Evolutionary conservation across 2,113 vertebrate genomes (phyloP), one percentile per base, ranked within the genome.

Genomic region (Scophthalmus maximus): DNA sequence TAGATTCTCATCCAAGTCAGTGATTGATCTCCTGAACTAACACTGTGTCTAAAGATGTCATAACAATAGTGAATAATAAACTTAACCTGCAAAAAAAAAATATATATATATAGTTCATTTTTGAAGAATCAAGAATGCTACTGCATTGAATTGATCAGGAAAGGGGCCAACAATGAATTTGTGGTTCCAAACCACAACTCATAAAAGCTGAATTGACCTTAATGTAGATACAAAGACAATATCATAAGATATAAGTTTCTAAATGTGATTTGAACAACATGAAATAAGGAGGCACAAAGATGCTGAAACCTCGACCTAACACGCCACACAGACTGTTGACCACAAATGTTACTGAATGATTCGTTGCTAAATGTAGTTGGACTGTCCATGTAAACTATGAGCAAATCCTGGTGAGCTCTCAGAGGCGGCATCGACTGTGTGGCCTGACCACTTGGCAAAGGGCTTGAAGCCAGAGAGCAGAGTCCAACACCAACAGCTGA

Each of bases 391-490:
- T 83, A 79, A 66, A 83, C 34, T 57, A n/a, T 40, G 42, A 38
- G 9, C 8, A 4, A 71, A 50, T 60, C 50, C 52, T 0, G 3
- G 32, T 3, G n/a, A 82, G 15, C 53, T 63, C 73, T 66, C 27
- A 44, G 36, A 22, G 23, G 79, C 50, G 12, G 49, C 58, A 60
- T 55, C 29, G 0, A 58, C 63, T 79, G 86, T 87, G 84, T 88
- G 83, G 86, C 73, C 82, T 22, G 38, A 82, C 73, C 73, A 57
- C 78, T 52, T 51, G 59, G 62, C 52, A 66, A 38, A 65, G 62
- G 17, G 36, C 51, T 44, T 7, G 38, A 82, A 71, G 30, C 69
- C 44, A 73, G 72, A 58, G 60, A 85, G 77, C 61, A 64, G 51
- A 60, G 68, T 76, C 72, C 55, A 76, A 68, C 66, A 65, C 27